Conservation (phyloP, 2,888 invertebrate species). For the Diogma glabrata region DNA sequence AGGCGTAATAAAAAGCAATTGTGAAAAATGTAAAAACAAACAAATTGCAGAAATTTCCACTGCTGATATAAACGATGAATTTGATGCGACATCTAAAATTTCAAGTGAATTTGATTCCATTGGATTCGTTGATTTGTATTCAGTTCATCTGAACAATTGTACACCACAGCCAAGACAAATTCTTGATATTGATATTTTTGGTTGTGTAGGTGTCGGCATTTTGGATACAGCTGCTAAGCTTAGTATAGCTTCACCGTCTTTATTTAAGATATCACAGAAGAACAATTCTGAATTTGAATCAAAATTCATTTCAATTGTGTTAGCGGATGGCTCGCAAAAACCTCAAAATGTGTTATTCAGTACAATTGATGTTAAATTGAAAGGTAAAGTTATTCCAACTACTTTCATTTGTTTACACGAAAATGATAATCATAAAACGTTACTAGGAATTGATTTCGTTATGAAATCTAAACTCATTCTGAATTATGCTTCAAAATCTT, state of each 20-base stretch:
- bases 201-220: neutral
- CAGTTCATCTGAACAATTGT: no score
- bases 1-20: no score
- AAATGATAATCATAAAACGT: slow-evolving; percentile 16
- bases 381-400: slow-evolving; percentile 14
- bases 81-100: no score
- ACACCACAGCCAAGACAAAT: neutral
- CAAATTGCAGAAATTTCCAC: no score
- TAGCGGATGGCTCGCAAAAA: slow-evolving; percentile 14
- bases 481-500: slow-evolving; percentile 21
- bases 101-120: no score
- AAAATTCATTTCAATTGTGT: slow-evolving; percentile 10
- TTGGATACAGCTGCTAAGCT: neutral
- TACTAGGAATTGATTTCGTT: slow-evolving; percentile 20
- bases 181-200: neutral
- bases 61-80: no score
- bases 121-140: no score
- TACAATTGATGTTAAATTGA: slow-evolving; percentile 12
- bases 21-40: no score
- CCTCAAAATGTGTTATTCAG: slow-evolving; percentile 14
- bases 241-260: neutral
- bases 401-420: slow-evolving; percentile 21
- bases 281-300: neutral
- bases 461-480: slow-evolving; percentile 22
- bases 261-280: neutral